Evolutionary conservation across 2,888 invertebrate species (phyloP).

Genomic region (Acanthopleura granulata): DNA sequence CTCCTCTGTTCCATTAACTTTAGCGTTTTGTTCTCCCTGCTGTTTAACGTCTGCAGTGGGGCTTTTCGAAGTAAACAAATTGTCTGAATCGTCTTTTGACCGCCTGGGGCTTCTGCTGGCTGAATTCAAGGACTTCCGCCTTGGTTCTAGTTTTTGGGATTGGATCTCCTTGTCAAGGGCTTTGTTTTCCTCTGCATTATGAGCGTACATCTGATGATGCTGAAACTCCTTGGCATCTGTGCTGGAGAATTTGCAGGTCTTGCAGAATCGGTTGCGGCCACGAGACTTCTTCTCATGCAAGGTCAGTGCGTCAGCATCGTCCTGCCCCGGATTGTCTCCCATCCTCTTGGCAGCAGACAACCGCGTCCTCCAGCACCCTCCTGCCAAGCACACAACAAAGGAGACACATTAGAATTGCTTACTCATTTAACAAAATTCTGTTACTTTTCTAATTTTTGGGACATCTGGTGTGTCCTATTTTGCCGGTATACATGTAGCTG

Average conservation of each 20-base stretch:
- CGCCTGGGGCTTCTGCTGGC: conserved; percentile 26
- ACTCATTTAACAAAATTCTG: too few species aligned
- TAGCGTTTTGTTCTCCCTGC: conserved; percentile 6
- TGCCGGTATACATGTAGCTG: too few species aligned
- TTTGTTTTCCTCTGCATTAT: conserved; percentile 43
- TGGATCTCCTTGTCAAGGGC: conserved; percentile 5
- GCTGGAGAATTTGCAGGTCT: conserved; percentile 55
- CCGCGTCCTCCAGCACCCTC: not conserved
- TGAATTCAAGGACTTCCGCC: not conserved
- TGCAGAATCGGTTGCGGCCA: conserved; percentile 54
- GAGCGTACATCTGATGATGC: conserved; percentile 53
- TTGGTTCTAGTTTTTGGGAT: conserved; percentile 3
- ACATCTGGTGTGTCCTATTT: too few species aligned
- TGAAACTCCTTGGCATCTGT: conserved; percentile 56
- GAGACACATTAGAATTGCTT: not conserved
- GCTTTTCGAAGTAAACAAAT: not conserved
- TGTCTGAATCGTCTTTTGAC: conserved; percentile 9
- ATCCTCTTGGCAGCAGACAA: not conserved
- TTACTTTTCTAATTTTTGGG: too few species aligned
- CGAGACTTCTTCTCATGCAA: conserved; percentile 21
- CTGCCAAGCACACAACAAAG: not conserved
- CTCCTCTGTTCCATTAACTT: conserved; percentile 21
- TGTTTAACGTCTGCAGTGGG: not conserved
- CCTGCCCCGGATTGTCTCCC: not conserved
- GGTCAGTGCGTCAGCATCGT: not conserved